These are phyloP conservation scores for Stictocephala bisonia DNA, from an alignment of 2,888 invertebrate genomes.

Conservation along the genomic window DNA sequence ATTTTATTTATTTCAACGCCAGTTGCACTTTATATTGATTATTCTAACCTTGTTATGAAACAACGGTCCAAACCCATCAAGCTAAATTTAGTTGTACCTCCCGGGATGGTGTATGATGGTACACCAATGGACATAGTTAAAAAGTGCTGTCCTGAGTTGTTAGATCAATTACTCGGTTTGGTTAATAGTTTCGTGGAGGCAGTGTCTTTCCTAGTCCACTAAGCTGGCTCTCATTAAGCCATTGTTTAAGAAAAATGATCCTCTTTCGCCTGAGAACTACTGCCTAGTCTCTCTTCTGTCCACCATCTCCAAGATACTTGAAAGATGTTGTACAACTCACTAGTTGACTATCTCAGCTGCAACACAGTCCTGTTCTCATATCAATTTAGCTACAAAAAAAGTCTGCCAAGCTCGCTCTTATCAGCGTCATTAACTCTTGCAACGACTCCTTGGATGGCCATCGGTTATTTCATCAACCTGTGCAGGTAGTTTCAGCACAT, in stretches of 20 bases:
- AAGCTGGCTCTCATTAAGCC: neutral
- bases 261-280: neutral
- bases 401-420: neutral
- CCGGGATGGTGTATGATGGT: too few species aligned
- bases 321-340: neutral
- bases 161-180: neutral
- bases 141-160: neutral
- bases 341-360: neutral
- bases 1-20: too few species aligned
- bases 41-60: too few species aligned
- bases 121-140: too few species aligned
- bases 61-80: too few species aligned
- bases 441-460: neutral
- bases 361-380: neutral
- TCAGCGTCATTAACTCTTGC: neutral
- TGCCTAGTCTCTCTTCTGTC: neutral
- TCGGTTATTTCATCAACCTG: constrained; percentile 1
- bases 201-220: neutral
- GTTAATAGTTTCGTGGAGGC: neutral
- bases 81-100: too few species aligned
- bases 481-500: neutral
- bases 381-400: neutral
- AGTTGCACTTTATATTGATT: too few species aligned
- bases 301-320: neutral
- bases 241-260: constrained; percentile 2